Base-by-base conservation (phyloP, 2,888 invertebrate species). In the Andrena hattorfiana region DNA sequence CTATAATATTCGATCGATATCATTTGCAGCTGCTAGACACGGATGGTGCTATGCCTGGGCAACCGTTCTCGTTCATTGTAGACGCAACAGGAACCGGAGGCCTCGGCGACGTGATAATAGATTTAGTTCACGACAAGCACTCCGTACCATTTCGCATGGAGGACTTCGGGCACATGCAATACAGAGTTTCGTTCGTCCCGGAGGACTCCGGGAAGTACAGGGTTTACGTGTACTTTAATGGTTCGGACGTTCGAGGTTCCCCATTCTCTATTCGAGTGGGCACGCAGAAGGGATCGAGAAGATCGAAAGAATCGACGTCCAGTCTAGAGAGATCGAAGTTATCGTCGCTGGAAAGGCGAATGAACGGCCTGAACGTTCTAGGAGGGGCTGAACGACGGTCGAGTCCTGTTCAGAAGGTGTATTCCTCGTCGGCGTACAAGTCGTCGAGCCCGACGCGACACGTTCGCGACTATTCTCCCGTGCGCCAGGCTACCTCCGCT, bases 161-260 rank as follows among this genome's bases (percentile, higher is more conserved):
- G 91, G 97, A 96, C 93, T 96, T 98, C 7, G 97, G 95, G 95
- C 84, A 96, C 96, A 93, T 92, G 91, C 97, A 97, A 91, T 97
- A 97, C 86, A 95, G 97, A 23, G 96, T 97, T n/a, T 97, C 97
- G 0, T 97, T 97, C 87, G 96, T 97, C 94, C 97, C 97, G 0
- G 96, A 96, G 84, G 97, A 97, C 84, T 96, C 96, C 70, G 97
- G 97, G 72, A 97, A 97, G 94, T 97, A 97, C 74, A 94, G 97
- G 94, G 96, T 98, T 54, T 98, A 99, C 93, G 96, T 99, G 42
- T 98, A 98, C 93, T 99, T 99, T 94, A 99, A 99, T 93, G 99
- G 98, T 10, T 95, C 95, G 72, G 95, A 95, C 70, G 96, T 97
- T n/a, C 95, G 96, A 93, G 99, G 98, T 5, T 98, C 98, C 13